Base-by-base conservation (phyloP, 2,888 invertebrate species). In the Onthophagus sagittarius region DNA sequence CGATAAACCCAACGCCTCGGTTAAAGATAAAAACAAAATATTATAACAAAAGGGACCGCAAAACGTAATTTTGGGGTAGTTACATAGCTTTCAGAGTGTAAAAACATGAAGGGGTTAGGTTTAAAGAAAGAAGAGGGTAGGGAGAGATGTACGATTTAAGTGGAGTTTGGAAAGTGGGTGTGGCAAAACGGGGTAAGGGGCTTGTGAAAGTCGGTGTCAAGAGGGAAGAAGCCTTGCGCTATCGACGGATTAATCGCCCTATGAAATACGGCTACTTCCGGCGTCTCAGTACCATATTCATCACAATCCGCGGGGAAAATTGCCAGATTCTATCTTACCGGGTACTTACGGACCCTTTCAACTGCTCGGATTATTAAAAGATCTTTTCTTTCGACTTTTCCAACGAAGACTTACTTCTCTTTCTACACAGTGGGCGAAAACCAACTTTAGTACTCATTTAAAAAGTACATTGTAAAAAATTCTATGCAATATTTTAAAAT, bases 191-290 rank as follows among this genome's bases (percentile, higher is more conserved):
- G 32, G 67, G 67, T 64, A 15, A 15, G 15, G 15, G 9, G 64
- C 23, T 23, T 15, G 23, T n/a, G 67, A 23, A 67, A n/a, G 23
- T 67, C 67, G n/a, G 23, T 23, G 23, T 67, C 23, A 67, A 32
- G 67, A 23, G 67, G 67, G 39, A 32, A 32, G 67, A 32, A 67
- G 67, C 67, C 69, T 73, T 75, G 75, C 78, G 79, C 74, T 79
- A 79, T 79, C 78, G 79, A 79, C 79, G 79, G 78, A 76, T 79
- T 79, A 79, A 79, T 79, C 77, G 79, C 76, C 74, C 76, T 79
- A 79, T 79, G 79, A 79, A 79, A 79, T 79, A 78, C 78, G 73
- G 74, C 74, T 79, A 79, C 79, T 79, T 79, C 79, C 78, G 77
- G 77, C 77, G 77, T 78, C 78, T 78, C 78, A 7, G 31, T 13